Base-by-base conservation (phyloP, 2,888 invertebrate species). In the Rhabditoides inermis region DNA sequence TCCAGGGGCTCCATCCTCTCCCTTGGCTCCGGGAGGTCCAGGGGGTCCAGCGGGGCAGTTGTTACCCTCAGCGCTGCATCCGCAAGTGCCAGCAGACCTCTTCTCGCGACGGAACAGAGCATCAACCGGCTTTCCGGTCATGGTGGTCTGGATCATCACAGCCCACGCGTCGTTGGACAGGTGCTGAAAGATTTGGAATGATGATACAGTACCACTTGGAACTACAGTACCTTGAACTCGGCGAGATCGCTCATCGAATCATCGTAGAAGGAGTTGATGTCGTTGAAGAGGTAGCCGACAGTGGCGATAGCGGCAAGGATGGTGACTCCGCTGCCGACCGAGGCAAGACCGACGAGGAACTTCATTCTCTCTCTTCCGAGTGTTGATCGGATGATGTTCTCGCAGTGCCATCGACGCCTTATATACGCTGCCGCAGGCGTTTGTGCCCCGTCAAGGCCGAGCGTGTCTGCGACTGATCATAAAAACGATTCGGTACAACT, bases 81-180 rank as follows among this genome's bases (percentile, higher is more conserved):
- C 32, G n/a, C n/a, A n/a, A n/a, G n/a, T n/a, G n/a, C n/a, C n/a
- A n/a, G n/a, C n/a, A n/a, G n/a, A n/a, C n/a, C 59, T 48, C 46
- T 55, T 62, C 37, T 54, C 28, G 22, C 60, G 51, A 45, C 56
- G 55, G 48, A 62, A 62, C 35, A 62, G 51, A 3, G 49, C 25
- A 39, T 23, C 47, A 0, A 49, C n/a, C n/a, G n/a, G n/a, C n/a
- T n/a, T n/a, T n/a, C n/a, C n/a, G n/a, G n/a, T n/a, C n/a, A n/a
- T n/a, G n/a, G n/a, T n/a, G n/a, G n/a, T n/a, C n/a, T n/a, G 40
- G 18, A 62, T 49, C 63, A 63, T 63, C 42, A 51, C 55, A 41
- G 54, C 51, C 61, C 63, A 63, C n/a, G 59, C 53, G 18, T 49
- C 55, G 49, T 63, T 55, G 28, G 57, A 53, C 45, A 58, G 49